These are phyloP conservation scores for Xestia sexstrigata DNA, from an alignment of 2,888 invertebrate genomes.

Conservation along the genomic window DNA sequence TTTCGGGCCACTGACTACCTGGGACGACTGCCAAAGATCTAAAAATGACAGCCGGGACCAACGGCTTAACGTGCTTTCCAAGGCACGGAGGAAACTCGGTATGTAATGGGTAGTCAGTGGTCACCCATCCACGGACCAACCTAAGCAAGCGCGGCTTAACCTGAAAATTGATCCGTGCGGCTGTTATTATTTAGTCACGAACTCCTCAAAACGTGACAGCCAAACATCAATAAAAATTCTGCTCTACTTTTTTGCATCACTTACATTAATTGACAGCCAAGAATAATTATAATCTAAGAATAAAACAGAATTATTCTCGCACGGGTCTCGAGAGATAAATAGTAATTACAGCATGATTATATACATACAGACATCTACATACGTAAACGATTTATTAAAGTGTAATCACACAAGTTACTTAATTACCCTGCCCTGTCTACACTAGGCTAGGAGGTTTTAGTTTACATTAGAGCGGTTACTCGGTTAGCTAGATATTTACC, in stretches of 20 bases:
- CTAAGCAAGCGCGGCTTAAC: too few relatives aligned
- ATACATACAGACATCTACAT: conserved; percentile 20
- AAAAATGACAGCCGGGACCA: too few relatives aligned
- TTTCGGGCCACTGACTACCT: too few relatives aligned
- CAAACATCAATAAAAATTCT: not conserved
- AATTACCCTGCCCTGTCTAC: conserved; percentile 17
- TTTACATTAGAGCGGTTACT: conserved; percentile 9
- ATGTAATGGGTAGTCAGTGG: too few relatives aligned
- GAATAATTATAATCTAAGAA: conserved; percentile 8
- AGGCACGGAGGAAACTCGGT: too few relatives aligned
- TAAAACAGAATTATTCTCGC: conserved; percentile 32
- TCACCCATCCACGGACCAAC: too few relatives aligned
- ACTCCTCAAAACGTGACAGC: not conserved
- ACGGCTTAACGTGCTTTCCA: too few relatives aligned
- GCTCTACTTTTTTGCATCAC: not conserved
- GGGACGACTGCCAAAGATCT: too few relatives aligned
- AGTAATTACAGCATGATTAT: conserved; percentile 30
- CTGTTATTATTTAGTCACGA: too few relatives aligned
- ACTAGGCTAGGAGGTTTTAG: conserved; percentile 15
- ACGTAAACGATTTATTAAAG: conserved; percentile 36
- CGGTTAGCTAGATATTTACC: conserved; percentile 17
- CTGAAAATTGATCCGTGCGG: too few relatives aligned
- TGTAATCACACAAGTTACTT: conserved; percentile 37
- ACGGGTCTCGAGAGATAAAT: conserved; percentile 32
- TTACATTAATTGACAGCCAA: too few relatives aligned